phyloP scores from a whole-genome alignment of 23 tunicate species.

The Trididemnum nubilum region DNA sequence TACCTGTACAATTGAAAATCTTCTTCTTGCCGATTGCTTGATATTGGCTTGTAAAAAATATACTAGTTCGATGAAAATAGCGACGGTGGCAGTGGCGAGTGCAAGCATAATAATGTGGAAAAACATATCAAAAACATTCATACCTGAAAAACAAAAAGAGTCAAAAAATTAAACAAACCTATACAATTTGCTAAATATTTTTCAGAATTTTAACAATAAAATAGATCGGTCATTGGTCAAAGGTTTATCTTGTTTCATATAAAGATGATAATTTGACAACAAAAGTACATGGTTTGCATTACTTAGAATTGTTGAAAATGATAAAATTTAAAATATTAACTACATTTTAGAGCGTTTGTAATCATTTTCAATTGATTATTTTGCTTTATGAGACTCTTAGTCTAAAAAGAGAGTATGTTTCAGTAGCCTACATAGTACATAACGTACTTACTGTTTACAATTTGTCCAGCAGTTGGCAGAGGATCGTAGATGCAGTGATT shows the following conservation, averaged over 20 bases:
- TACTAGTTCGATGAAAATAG: conserved; percentile 74
- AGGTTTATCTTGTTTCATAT: no score
- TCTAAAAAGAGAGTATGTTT: no score
- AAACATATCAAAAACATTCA: conserved; percentile 41
- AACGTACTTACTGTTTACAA: conserved; percentile 26
- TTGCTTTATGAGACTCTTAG: no score
- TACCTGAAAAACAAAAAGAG: conserved; percentile 35
- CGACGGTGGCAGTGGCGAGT: conserved; percentile 62
- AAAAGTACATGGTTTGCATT: no score
- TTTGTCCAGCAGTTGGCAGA: conserved; percentile 28
- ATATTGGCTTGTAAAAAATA: conserved; percentile 65
- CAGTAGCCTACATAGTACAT: background rate
- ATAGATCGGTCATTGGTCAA: no score
- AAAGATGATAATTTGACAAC: no score
- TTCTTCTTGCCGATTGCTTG: conserved; percentile 50
- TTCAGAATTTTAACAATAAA: background rate
- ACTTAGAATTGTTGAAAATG: no score
- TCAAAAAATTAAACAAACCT: background rate
- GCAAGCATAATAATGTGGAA: conserved; percentile 60
- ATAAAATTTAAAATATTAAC: no score
- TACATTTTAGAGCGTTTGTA: no score
- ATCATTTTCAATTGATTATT: no score
- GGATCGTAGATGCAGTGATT: conserved; percentile 27
- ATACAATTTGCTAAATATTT: background rate
- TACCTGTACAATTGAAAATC: conserved; percentile 79